A percentile compares a stretch with the other conserved stretches of the same genome.
Evolutionary conservation across 2,113 vertebrate species (phyloP).

Genomic region (Bambusicola thoracicus): DNA sequence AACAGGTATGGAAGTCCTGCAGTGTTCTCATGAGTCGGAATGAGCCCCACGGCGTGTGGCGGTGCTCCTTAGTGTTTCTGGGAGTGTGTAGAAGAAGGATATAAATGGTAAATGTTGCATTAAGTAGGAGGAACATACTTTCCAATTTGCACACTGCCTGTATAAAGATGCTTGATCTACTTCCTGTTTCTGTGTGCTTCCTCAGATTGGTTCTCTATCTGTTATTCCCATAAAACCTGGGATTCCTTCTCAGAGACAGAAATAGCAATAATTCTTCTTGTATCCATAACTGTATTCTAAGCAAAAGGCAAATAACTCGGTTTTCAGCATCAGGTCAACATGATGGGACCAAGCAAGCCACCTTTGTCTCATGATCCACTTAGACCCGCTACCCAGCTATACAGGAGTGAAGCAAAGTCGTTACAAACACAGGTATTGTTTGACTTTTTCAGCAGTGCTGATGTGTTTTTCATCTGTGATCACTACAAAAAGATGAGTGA

Average conservation of each 20-base stretch:
- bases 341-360: constrained; percentile 52
- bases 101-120: background rate
- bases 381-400: background rate
- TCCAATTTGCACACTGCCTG: accelerated
- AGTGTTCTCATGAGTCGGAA: accelerated
- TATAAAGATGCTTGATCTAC: accelerated
- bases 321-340: background rate
- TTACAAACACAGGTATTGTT: constrained; percentile 68
- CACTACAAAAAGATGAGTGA: background rate
- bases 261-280: background rate
- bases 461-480: background rate
- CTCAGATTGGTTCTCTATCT: background rate
- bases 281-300: background rate
- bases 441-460: background rate
- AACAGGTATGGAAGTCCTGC: accelerated
- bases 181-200: background rate
- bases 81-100: background rate
- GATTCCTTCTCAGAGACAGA: background rate
- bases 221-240: background rate
- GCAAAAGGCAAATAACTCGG: background rate
- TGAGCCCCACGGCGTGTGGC: accelerated
- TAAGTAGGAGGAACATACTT: accelerated
- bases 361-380: background rate
- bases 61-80: background rate
- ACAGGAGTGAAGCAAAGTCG: background rate